Evolutionary conservation across 92 coral and sea anemone species (phyloP).

Genomic region (Siderastrea siderea): DNA sequence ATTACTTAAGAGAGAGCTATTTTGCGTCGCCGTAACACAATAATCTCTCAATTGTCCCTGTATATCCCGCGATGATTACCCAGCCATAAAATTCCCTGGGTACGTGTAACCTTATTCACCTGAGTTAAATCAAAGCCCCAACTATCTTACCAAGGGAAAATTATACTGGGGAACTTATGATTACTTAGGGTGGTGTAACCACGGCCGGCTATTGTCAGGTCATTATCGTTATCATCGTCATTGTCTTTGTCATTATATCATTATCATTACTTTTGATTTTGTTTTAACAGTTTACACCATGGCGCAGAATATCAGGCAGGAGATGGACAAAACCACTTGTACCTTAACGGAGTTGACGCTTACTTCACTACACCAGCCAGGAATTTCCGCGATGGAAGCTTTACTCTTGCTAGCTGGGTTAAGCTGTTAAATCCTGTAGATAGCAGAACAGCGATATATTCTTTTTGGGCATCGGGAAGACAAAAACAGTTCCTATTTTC

Average conservation of each 20-base stretch:
- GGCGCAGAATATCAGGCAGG: background rate
- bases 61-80: too few relatives aligned
- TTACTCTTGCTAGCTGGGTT: slow-evolving; percentile 9
- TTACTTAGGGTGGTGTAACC: too few relatives aligned
- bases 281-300: background rate
- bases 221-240: background rate
- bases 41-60: too few relatives aligned
- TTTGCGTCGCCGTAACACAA: too few relatives aligned
- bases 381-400: background rate
- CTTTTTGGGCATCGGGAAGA: background rate
- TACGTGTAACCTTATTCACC: too few relatives aligned
- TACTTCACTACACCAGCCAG: background rate
- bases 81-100: too few relatives aligned
- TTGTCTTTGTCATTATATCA: background rate
- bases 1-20: too few relatives aligned
- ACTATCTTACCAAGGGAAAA: too few relatives aligned
- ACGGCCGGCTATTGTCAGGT: too few relatives aligned
- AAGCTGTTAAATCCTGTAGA: background rate
- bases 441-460: background rate
- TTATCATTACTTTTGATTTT: too few relatives aligned
- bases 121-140: too few relatives aligned
- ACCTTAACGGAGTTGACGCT: background rate
- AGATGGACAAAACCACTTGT: background rate
- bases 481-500: background rate
- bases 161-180: too few relatives aligned